Conservation (phyloP, 2,888 invertebrate genomes). For the Hermaeophaga mercurialis region DNA sequence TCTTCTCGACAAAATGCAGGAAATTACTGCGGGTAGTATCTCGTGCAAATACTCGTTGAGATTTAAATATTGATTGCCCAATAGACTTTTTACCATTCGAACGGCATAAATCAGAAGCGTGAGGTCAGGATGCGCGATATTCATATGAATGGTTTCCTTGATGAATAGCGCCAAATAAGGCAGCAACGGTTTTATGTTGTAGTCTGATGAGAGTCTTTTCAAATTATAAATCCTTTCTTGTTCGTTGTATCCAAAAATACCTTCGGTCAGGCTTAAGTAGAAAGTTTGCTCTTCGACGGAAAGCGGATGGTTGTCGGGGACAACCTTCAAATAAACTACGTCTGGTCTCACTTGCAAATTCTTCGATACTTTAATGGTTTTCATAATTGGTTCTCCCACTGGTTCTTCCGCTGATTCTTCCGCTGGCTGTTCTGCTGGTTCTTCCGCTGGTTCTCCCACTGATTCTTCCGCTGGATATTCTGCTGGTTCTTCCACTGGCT, state of each 20-base stretch:
- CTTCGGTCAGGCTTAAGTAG: slow-evolving; percentile 47
- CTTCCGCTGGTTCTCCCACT: too few species aligned
- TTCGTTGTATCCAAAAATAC: slow-evolving; percentile 48
- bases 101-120: slow-evolving; percentile 48
- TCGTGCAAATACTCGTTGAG: slow-evolving; percentile 43
- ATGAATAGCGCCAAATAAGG: slow-evolving; percentile 47
- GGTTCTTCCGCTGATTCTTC: too few species aligned
- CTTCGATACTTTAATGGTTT: not conserved
- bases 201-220: slow-evolving; percentile 41
- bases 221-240: slow-evolving; percentile 45
- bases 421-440: too few species aligned
- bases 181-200: slow-evolving; percentile 41
- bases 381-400: too few species aligned
- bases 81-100: slow-evolving; percentile 46
- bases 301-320: slow-evolving; percentile 42
- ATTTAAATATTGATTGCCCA: slow-evolving; percentile 42
- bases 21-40: slow-evolving; percentile 46
- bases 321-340: slow-evolving; percentile 43
- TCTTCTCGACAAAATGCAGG: slow-evolving; percentile 45
- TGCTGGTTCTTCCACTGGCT: too few species aligned
- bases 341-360: slow-evolving; percentile 44
- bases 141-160: slow-evolving; percentile 44
- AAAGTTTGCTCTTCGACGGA: slow-evolving; percentile 47
- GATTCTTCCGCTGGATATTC: too few species aligned
- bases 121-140: slow-evolving; percentile 46